Evolutionary conservation across 2,888 invertebrate species (phyloP).

Genomic region (Caenorhabditis sp.): DNA sequence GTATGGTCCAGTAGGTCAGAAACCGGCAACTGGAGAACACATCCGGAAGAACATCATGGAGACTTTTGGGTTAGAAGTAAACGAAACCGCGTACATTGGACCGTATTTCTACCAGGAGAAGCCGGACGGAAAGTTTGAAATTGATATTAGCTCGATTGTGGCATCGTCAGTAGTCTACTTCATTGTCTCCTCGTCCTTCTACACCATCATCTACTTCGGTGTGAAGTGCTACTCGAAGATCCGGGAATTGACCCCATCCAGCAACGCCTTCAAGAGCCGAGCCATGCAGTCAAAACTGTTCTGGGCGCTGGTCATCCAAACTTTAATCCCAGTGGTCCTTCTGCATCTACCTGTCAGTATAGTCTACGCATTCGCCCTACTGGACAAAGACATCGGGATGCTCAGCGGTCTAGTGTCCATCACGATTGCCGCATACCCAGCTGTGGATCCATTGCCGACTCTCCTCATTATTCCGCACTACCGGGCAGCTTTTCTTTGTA

Average conservation of each 20-base stretch:
- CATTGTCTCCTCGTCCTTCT: slow-evolving; percentile 39
- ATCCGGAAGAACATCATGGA: slow-evolving; percentile 41
- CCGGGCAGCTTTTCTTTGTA: too few relatives aligned
- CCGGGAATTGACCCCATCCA: slow-evolving; percentile 37
- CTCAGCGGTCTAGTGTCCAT: slow-evolving; percentile 44
- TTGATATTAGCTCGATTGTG: slow-evolving; percentile 49
- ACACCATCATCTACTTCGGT: slow-evolving; percentile 47
- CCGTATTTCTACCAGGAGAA: slow-evolving; percentile 44
- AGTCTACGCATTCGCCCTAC: slow-evolving; percentile 45
- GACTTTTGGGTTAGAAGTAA: slow-evolving; percentile 26
- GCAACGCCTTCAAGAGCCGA: too few relatives aligned
- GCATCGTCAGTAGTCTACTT: slow-evolving; percentile 36
- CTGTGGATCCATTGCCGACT: slow-evolving; percentile 45
- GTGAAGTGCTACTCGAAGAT: slow-evolving; percentile 35
- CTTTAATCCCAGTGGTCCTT: slow-evolving; percentile 35
- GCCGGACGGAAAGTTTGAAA: slow-evolving; percentile 2
- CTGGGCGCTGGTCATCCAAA: slow-evolving; percentile 47
- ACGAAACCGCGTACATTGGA: slow-evolving; percentile 35
- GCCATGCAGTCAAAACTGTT: too few relatives aligned
- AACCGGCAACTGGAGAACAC: slow-evolving; percentile 30
- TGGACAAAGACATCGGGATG: slow-evolving; percentile 45
- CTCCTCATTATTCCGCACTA: slow-evolving; percentile 50
- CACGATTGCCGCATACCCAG: slow-evolving; percentile 48
- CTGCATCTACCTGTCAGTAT: slow-evolving; percentile 44
- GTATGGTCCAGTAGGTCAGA: slow-evolving; percentile 31